A percentile compares a stretch with the other conserved stretches of the same genome.
phyloP scores from a whole-genome alignment of 2,113 vertebrate genomes.

The Trematocara zebra region DNA sequence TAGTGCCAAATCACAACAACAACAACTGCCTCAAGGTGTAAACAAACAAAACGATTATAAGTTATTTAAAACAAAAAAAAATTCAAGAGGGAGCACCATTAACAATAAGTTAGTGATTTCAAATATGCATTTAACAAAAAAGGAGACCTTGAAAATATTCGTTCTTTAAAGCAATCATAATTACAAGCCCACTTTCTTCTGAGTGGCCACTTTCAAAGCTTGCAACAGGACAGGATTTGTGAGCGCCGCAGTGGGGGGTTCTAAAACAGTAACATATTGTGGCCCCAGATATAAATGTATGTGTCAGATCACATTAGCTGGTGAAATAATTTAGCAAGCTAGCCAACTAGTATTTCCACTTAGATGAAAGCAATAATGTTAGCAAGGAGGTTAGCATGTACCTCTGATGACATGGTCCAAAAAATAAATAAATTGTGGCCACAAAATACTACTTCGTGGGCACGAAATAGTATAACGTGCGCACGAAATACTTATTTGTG shows the following conservation, averaged over 20 bases:
- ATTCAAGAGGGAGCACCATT: neutral
- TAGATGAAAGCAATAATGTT: too few relatives aligned
- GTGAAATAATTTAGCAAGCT: neutral
- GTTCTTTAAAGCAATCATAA: neutral
- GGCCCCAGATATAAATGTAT: neutral
- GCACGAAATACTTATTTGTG: too few relatives aligned
- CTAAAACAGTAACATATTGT: neutral
- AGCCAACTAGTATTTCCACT: neutral
- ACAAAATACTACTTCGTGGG: too few relatives aligned
- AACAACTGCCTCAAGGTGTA: neutral
- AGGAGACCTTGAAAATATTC: neutral
- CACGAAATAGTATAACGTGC: too few relatives aligned
- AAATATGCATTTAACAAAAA: neutral
- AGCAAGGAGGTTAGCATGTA: too few relatives aligned
- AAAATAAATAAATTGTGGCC: too few relatives aligned
- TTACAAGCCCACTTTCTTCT: neutral
- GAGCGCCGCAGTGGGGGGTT: fast-evolving
- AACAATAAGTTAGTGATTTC: neutral
- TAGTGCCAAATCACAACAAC: neutral
- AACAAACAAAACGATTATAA: neutral
- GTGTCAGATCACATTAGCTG: neutral
- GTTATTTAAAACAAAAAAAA: fast-evolving
- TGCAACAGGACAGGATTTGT: fast-evolving
- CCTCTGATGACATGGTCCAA: too few relatives aligned
- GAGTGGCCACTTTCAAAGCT: neutral